phyloP scores from a whole-genome alignment of 2,113 vertebrate species.

The Cavia porcellus region DNA sequence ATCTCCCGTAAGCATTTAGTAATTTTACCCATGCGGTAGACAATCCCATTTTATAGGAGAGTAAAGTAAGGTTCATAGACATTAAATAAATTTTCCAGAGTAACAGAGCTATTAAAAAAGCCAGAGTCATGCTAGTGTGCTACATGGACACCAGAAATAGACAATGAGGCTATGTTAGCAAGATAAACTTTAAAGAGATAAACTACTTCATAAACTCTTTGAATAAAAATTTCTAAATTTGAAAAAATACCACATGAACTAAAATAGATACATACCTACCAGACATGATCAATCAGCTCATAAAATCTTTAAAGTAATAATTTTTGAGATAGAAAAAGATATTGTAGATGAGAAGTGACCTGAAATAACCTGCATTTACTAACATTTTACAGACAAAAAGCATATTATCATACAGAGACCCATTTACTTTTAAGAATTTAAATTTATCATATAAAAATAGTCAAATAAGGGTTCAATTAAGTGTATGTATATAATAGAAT shows the following conservation, averaged over 20 bases:
- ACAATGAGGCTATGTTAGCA: neutral
- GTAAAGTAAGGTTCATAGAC: neutral
- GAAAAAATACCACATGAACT: neutral
- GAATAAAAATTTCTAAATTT: constrained; percentile 47
- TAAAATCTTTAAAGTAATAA: neutral
- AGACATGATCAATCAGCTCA: neutral
- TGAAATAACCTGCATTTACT: neutral
- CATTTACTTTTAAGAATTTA: constrained; percentile 32
- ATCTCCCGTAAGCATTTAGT: neutral
- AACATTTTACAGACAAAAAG: neutral
- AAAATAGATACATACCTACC: neutral
- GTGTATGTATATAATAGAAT: neutral
- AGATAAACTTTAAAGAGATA: constrained; percentile 39
- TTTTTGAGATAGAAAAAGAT: neutral
- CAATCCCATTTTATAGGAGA: neutral
- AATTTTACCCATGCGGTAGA: constrained; percentile 2
- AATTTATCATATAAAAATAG: neutral
- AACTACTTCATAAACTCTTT: neutral
- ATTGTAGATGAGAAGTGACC: neutral
- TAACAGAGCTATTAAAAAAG: neutral
- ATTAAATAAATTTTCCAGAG: neutral
- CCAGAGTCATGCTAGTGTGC: neutral
- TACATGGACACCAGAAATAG: neutral
- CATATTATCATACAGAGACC: neutral
- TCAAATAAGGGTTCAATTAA: neutral